phyloP scores from a whole-genome alignment of 2,113 vertebrate genomes.

The Pimephales promelas region DNA sequence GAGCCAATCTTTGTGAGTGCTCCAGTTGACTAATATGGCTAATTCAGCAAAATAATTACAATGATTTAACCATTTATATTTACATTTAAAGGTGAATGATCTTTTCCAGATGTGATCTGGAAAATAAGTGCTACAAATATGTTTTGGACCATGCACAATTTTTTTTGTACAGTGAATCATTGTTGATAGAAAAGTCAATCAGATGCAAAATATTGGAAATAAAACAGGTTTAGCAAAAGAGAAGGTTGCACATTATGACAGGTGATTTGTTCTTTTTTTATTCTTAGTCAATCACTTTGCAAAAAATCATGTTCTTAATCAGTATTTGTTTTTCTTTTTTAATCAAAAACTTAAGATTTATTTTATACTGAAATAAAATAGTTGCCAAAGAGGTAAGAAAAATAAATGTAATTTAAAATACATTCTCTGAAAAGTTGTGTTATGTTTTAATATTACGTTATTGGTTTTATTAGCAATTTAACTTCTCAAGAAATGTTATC shows the following conservation, averaged over 20 bases:
- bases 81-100: background rate
- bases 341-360: background rate
- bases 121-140: background rate
- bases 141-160: background rate
- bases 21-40: slow-evolving; percentile 10
- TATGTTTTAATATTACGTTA: too few relatives aligned
- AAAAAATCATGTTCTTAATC: background rate
- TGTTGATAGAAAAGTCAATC: background rate
- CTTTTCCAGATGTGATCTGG: background rate
- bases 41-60: slow-evolving; percentile 34
- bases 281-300: too few relatives aligned
- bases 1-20: slow-evolving; percentile 27
- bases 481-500: too few relatives aligned
- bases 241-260: background rate
- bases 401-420: too few relatives aligned
- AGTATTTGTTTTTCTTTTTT: background rate
- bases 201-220: background rate
- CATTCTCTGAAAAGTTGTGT: too few relatives aligned
- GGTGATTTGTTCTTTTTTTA: background rate
- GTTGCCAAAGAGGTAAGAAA: too few relatives aligned
- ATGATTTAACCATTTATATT: slow-evolving; percentile 49
- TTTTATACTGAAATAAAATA: too few relatives aligned
- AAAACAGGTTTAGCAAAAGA: background rate
- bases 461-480: too few relatives aligned
- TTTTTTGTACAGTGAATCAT: background rate